These are phyloP conservation scores for Lontra canadensis DNA, from an alignment of 2,113 vertebrate genomes.

Conservation along the genomic window DNA sequence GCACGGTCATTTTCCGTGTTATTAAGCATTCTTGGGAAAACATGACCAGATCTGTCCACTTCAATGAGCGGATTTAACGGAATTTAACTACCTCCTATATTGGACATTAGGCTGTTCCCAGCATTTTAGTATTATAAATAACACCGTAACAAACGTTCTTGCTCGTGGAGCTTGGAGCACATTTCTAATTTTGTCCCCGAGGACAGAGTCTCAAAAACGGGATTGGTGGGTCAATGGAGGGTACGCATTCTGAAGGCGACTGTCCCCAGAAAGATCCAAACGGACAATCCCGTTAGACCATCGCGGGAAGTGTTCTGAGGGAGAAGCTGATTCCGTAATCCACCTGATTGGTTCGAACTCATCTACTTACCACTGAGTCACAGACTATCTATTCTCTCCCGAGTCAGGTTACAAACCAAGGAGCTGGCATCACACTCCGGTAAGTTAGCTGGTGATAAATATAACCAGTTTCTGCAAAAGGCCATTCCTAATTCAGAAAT, in stretches of 20 bases:
- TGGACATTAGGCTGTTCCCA: not conserved
- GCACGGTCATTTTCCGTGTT: not conserved
- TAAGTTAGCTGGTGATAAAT: constrained; percentile 63
- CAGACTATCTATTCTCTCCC: constrained; percentile 31
- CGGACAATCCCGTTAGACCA: not conserved
- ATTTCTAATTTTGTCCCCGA: not conserved
- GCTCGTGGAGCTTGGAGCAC: not conserved
- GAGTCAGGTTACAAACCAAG: constrained; percentile 50
- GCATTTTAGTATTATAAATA: not conserved
- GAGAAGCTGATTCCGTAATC: not conserved
- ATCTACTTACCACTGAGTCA: constrained; percentile 35
- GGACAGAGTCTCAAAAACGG: not conserved
- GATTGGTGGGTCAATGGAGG: not conserved
- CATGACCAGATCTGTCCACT: not conserved
- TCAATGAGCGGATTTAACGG: not conserved
- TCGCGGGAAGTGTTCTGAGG: not conserved
- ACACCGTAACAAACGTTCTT: not conserved
- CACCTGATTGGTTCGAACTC: constrained; percentile 14
- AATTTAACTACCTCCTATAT: not conserved
- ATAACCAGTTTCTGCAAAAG: constrained; percentile 52
- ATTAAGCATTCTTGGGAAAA: constrained; percentile 41
- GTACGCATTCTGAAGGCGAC: not conserved
- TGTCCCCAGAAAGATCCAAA: not conserved
- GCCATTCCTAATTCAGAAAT: constrained; percentile 46
- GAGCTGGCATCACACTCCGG: constrained; percentile 36